Evolutionary conservation across 2,888 invertebrate species (phyloP), one percentile per base, ranked within the genome.

Genomic region (Oasisia sp.): DNA sequence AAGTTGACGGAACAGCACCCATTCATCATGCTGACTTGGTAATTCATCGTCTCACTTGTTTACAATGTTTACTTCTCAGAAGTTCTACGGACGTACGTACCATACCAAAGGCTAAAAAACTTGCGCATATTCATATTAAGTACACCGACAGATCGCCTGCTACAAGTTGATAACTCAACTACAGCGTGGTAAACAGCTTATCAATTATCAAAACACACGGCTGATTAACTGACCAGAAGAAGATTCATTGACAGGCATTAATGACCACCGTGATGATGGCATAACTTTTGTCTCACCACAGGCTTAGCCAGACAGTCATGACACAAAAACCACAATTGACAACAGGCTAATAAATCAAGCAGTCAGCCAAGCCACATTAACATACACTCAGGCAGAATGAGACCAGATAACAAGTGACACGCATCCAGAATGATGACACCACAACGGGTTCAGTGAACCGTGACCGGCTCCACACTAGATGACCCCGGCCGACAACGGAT

Each of bases 401-500:
- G 14, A 19, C 74, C n/a, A 74, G 74, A 74, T 74, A 74, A 74
- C n/a, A 50, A 74, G 74, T 74, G 74, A 27, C n/a, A n/a, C 27
- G 7, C 74, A 74, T 74, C n/a, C 74, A n/a, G n/a, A 74, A 74
- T n/a, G 74, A 74, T 74, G 74, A 74, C 74, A 74, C 74, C 74
- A 27, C 38, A 38, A 38, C 38, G 38, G 7, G n/a, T 27, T 7
- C 74, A n/a, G 74, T 74, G 74, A 74, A 74, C 74, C 74, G 7
- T 74, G 74, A 74, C 74, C 11, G 27, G n/a, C 74, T 74, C 74
- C n/a, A 74, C 74, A 74, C 74, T n/a, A 74, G n/a, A n/a, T 74
- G 27, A 74, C 19, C 74, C n/a, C 7, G 5, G 74, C 74, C 27
- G 74, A 74, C 74, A 74, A 74, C 74, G 14, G 27, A 74, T 74